Evolutionary conservation across 2,113 vertebrate species (phyloP), one percentile per base, ranked within the genome.

Genomic region (Rhineura floridana): DNA sequence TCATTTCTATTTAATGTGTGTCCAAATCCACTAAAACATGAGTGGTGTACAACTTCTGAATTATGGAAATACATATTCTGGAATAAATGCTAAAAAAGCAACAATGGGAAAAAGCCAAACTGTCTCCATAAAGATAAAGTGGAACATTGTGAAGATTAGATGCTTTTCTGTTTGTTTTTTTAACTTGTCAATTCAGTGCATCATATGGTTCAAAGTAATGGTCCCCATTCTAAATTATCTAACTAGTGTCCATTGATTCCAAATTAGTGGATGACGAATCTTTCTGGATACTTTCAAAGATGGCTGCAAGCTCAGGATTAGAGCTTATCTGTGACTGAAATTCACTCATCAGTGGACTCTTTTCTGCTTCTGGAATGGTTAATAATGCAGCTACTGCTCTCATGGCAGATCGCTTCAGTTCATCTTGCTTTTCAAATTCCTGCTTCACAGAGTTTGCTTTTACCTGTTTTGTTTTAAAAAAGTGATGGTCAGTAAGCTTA

Each of bases 221-320:
- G 97, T 97, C 97, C 97, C 95, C 93, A 84, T 86, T 93, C 91
- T 95, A 88, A 95, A 93, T 92, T 92, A 96, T 96, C 93, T 99
- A 99, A 96, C 98, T 99, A 97, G 99, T 99, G 98, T 99, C 98
- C 98, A 99, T 99, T 94, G 98, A 99, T 96, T 99, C 98, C 98
- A 99, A 98, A 96, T 98, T 99, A 96, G 98, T 97, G 42, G 98
- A 98, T 92, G 98, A 98, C 85, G 98, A 99, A 98, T 99, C 98
- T 97, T 99, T 98, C 95, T 99, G 99, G 97, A 99, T 99, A 95
- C 98, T 99, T 96, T 99, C 98, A 91, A 99, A 99, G 96, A 99
- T 99, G 96, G 98, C 98, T 55, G 98, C 98, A 95, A 99, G 96
- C 98, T 99, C 98, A 90, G 98, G 98, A 95, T 99, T 99, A 96